Percentiles rank a stretch among this genome's conserved stretches.
phyloP scores from a whole-genome alignment of 23 tunicate species.

The Halocynthia roretzi region DNA sequence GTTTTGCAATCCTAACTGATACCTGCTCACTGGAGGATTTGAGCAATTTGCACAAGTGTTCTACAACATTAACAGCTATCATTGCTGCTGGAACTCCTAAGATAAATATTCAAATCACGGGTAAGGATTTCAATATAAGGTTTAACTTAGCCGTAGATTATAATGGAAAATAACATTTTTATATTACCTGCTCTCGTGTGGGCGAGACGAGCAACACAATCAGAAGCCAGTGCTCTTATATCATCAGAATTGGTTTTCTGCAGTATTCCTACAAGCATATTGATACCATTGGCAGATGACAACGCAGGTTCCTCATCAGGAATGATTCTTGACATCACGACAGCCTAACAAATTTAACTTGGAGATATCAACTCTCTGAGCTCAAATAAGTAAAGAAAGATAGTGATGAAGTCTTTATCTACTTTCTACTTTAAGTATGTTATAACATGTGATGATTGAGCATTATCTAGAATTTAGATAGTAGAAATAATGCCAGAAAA shows the following conservation, averaged over 20 bases:
- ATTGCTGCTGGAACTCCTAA: conserved; percentile 81
- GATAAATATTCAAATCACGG: conserved; percentile 2
- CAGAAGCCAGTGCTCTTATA: conserved; percentile 57
- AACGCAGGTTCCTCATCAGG: conserved; percentile 91
- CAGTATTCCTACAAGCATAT: conserved; percentile 37
- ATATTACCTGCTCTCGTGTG: conserved; percentile 82
- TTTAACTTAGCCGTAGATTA: neutral
- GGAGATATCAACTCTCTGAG: too few species aligned
- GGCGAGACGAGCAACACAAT: conserved; percentile 70
- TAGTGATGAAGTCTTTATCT: too few species aligned
- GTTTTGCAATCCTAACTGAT: neutral
- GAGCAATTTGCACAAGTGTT: conserved; percentile 35
- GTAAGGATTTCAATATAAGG: neutral
- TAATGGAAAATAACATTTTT: neutral
- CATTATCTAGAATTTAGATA: neutral
- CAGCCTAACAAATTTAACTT: conserved; percentile 26
- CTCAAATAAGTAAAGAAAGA: too few species aligned
- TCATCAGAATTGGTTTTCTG: conserved; percentile 42
- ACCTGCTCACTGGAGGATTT: conserved; percentile 62
- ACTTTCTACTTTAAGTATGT: too few species aligned
- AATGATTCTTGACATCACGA: conserved; percentile 71
- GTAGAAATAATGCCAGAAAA: neutral
- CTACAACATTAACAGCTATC: conserved; percentile 59
- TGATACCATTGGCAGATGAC: conserved; percentile 74
- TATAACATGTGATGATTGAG: too few species aligned